A percentile compares a stretch with the other conserved stretches of the same genome.
phyloP scores from a whole-genome alignment of 2,113 vertebrate species.

The Romanogobio albipinnatus region DNA sequence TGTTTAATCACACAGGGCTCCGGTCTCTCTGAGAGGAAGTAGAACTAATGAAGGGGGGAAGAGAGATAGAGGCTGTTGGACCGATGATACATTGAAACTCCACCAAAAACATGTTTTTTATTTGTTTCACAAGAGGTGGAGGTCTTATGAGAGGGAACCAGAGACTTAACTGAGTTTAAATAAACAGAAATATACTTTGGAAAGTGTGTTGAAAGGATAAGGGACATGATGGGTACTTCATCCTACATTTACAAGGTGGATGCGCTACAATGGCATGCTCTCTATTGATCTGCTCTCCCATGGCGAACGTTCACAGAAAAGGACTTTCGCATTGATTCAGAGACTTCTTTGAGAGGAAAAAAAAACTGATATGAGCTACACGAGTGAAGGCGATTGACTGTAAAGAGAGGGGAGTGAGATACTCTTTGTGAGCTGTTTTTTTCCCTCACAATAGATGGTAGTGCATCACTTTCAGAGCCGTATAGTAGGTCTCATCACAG shows the following conservation, averaged over 20 bases:
- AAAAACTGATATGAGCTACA: background rate
- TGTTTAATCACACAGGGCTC: background rate
- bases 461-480: background rate
- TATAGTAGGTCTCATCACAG: slow-evolving; percentile 4
- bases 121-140: background rate
- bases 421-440: background rate
- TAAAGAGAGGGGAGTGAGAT: background rate
- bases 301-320: slow-evolving; percentile 1
- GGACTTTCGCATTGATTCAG: slow-evolving; percentile 13
- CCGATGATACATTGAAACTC: background rate
- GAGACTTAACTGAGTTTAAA: background rate
- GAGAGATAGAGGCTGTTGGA: background rate
- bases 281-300: slow-evolving; percentile 32
- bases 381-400: background rate
- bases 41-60: slow-evolving; percentile 5
- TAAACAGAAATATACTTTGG: background rate
- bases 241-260: slow-evolving; percentile 29
- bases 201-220: background rate
- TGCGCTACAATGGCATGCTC: slow-evolving; percentile 29
- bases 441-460: background rate
- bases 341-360: slow-evolving; percentile 5
- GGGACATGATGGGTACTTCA: background rate
- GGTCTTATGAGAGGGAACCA: background rate
- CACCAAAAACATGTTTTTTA: slow-evolving; percentile 22
- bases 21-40: background rate